These are phyloP conservation scores for Onychostoma macrolepis DNA, from an alignment of 2,113 vertebrate genomes.

Conservation along the genomic window DNA sequence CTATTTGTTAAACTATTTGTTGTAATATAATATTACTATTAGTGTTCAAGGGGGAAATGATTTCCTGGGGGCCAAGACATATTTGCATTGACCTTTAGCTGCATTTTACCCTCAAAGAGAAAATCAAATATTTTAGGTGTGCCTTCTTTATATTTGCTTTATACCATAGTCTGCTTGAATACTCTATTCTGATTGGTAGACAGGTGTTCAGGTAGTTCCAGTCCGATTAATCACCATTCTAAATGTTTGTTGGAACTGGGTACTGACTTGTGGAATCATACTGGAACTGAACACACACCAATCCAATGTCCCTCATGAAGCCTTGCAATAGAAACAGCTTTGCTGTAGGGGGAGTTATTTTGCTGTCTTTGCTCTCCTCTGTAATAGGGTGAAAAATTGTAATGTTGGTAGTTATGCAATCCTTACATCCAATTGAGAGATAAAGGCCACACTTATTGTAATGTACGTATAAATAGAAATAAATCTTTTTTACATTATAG, in stretches of 20 bases:
- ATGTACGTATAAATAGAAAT: constrained; percentile 52
- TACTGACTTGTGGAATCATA: neutral
- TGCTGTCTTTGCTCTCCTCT: constrained; percentile 12
- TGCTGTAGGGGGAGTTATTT: constrained; percentile 64
- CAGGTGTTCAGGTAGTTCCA: neutral
- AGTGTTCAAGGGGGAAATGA: too few species aligned
- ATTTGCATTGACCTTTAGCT: too few species aligned
- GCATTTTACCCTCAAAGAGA: too few species aligned
- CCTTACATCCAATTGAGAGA: constrained; percentile 29
- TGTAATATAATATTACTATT: neutral
- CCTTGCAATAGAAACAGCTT: neutral
- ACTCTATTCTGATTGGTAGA: neutral
- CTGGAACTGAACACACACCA: neutral
- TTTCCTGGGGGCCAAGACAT: too few species aligned
- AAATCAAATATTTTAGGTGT: neutral
- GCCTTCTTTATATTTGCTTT: neutral
- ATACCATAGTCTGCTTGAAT: neutral
- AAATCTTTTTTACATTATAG: constrained; percentile 45
- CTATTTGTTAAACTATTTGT: too few species aligned
- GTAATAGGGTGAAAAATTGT: constrained; percentile 9
- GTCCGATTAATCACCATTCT: too few species aligned
- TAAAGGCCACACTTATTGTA: constrained; percentile 36
- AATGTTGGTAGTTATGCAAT: constrained; percentile 52
- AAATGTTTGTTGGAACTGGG: neutral
- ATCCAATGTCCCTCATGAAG: neutral